A percentile compares a stretch with the other conserved stretches of the same genome.
These are phyloP conservation scores for Saccostrea cuccullata DNA, from an alignment of 1,140 invertebrate species.

Conservation along the genomic window DNA sequence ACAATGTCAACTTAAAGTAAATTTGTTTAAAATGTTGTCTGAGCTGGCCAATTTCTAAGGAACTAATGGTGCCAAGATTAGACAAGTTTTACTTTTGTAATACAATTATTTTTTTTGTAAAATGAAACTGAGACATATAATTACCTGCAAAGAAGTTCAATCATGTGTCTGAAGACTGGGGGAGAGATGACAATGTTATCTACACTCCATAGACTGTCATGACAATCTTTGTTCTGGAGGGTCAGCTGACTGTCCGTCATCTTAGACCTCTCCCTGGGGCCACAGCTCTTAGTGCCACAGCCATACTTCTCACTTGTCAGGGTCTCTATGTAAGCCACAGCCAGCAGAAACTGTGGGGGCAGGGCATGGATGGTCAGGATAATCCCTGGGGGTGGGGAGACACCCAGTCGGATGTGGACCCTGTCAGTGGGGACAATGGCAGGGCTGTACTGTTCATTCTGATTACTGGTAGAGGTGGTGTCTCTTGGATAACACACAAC, in stretches of 20 bases:
- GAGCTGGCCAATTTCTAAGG: too few relatives aligned
- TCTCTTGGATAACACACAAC: constrained; percentile 77
- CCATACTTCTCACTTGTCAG: constrained; percentile 72
- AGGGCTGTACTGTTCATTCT: constrained; percentile 75
- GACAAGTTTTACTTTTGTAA: too few relatives aligned
- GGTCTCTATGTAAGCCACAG: constrained; percentile 76
- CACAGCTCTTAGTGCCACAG: constrained; percentile 70
- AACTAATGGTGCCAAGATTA: too few relatives aligned
- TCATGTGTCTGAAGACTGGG: constrained; percentile 70
- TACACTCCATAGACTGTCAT: constrained; percentile 70
- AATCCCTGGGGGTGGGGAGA: constrained; percentile 75
- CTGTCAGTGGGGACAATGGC: constrained; percentile 74
- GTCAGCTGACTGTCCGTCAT: neutral
- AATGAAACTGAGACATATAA: neutral
- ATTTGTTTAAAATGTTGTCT: too few relatives aligned
- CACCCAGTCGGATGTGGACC: constrained; percentile 72
- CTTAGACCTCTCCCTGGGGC: constrained; percentile 34
- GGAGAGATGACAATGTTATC: constrained; percentile 74
- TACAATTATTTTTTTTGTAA: too few relatives aligned
- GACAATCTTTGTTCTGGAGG: constrained; percentile 45
- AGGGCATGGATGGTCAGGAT: constrained; percentile 75
- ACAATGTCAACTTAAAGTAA: too few relatives aligned
- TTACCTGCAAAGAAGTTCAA: constrained; percentile 71
- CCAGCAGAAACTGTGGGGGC: constrained; percentile 76
- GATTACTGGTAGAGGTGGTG: constrained; percentile 68